Conservation (phyloP, 2,888 invertebrate genomes). For the Sarcophaga variegata region DNA sequence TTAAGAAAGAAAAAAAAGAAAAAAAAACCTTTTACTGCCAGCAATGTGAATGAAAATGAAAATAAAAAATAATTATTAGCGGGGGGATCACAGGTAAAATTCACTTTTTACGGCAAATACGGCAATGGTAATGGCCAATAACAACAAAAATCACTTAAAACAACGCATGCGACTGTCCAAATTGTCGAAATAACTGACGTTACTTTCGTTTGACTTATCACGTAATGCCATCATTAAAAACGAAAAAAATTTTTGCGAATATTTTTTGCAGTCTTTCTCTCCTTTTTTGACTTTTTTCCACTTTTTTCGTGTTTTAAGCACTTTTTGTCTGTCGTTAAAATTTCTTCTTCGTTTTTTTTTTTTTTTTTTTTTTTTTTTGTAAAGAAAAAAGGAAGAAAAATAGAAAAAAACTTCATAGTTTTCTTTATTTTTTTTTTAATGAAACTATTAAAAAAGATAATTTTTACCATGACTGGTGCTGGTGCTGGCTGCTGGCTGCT, state of each 20-base stretch:
- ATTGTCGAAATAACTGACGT: conserved; percentile 39
- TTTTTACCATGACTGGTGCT: neutral
- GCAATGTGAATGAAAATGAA: no score
- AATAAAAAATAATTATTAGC: no score
- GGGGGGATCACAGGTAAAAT: neutral
- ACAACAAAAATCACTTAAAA: neutral
- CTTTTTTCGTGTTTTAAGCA: conserved; percentile 7
- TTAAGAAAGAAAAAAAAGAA: neutral
- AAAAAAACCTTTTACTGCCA: no score
- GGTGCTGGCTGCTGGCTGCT: neutral
- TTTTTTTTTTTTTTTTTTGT: neutral
- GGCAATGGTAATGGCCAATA: neutral
- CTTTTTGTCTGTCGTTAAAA: conserved; percentile 18
- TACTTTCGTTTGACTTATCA: conserved; percentile 64
- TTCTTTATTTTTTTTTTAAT: neutral
- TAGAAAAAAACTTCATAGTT: neutral
- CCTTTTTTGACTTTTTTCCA: neutral
- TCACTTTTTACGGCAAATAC: neutral
- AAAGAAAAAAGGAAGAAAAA: neutral
- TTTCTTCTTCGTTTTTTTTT: conserved; percentile 17
- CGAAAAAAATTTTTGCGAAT: neutral
- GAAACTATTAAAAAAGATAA: neutral
- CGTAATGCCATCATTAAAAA: conserved; percentile 58
- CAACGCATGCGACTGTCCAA: conserved; percentile 45
- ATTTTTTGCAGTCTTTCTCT: neutral